Percentiles rank a stretch among this genome's conserved stretches.
These are phyloP conservation scores for Acipenser transmontanus DNA, from an alignment of 2,797 vertebrate genomes.

Conservation along the genomic window DNA sequence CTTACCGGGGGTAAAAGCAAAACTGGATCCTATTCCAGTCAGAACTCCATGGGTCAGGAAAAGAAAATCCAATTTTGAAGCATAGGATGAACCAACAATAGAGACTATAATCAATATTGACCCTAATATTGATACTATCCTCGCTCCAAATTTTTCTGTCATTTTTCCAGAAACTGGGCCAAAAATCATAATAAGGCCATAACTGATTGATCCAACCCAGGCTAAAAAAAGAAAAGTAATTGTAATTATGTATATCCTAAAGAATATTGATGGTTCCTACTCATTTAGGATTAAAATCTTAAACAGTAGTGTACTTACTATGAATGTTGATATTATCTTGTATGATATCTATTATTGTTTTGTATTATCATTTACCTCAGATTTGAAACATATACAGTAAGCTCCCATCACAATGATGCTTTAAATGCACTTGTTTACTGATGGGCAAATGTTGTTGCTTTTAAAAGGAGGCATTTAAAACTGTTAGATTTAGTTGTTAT, in stretches of 20 bases:
- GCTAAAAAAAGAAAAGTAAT: slow-evolving; percentile 10
- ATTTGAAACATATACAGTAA: too few relatives aligned
- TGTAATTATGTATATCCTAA: neutral
- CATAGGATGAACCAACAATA: slow-evolving; percentile 22
- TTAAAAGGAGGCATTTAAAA: too few relatives aligned
- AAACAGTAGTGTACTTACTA: too few relatives aligned
- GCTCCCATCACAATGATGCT: too few relatives aligned
- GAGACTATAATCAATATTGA: slow-evolving; percentile 18
- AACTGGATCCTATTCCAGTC: slow-evolving; percentile 18
- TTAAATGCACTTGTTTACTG: too few relatives aligned
- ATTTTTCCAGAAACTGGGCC: slow-evolving; percentile 20
- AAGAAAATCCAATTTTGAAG: slow-evolving; percentile 12
- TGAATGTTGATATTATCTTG: too few relatives aligned
- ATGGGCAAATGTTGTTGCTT: too few relatives aligned
- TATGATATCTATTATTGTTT: too few relatives aligned
- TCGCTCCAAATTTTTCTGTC: slow-evolving; percentile 16
- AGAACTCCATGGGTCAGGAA: slow-evolving; percentile 29
- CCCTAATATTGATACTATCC: slow-evolving; percentile 21
- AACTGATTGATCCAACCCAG: slow-evolving; percentile 21
- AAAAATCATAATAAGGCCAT: slow-evolving; percentile 26
- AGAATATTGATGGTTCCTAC: too few relatives aligned
- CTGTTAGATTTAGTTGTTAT: too few relatives aligned
- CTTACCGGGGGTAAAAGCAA: slow-evolving; percentile 21
- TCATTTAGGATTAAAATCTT: too few relatives aligned
- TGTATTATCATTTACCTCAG: too few relatives aligned